Evolutionary conservation across 2,888 invertebrate genomes (phyloP), one percentile per base, ranked within the genome.

Genomic region (Dryomyza anilis): DNA sequence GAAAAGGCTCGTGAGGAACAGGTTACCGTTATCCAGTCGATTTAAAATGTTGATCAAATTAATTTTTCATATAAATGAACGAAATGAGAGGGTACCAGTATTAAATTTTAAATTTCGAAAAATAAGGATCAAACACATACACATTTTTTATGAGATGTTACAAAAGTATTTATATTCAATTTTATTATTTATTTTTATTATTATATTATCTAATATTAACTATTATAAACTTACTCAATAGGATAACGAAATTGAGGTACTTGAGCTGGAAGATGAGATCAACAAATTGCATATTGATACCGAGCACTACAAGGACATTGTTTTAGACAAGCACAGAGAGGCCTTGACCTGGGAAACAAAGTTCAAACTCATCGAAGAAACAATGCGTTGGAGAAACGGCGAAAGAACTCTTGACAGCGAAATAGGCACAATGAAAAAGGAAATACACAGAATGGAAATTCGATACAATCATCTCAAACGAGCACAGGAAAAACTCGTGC

Each of bases 381-480:
- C 91, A 0, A 88, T 90, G 74, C 87, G 87, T 71, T 89, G 86
- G 74, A 87, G 92, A 56, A 87, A 88, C 61, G 85, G 87, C 36
- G 91, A 92, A 63, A 86, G 87, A 64, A 86, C 87, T 0, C 83
- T 86, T 2, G 87, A 85, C 5, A 91, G 93, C 2, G 93, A 93
- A 79, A 86, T 93, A 21, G 89, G 89, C 0, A 86, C 86, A 33
- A 93, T 94, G 93, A 90, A 87, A 76, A 86, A 85, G 43, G 94
- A 94, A 85, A 93, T 94, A 75, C 93, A 93, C 73, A 86, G 91
- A 71, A 94, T 94, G 94, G 88, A 91, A 82, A 91, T 93, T 45
- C 76, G 83, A 2, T 76, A 75, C 50, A 75, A 70, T 27, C 82
- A 83, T 66, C 69, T 83, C 1, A 80, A 77, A 36, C 76, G 80